Evolutionary conservation across 2,888 invertebrate genomes (phyloP).

Genomic region (Vanessa cardui): DNA sequence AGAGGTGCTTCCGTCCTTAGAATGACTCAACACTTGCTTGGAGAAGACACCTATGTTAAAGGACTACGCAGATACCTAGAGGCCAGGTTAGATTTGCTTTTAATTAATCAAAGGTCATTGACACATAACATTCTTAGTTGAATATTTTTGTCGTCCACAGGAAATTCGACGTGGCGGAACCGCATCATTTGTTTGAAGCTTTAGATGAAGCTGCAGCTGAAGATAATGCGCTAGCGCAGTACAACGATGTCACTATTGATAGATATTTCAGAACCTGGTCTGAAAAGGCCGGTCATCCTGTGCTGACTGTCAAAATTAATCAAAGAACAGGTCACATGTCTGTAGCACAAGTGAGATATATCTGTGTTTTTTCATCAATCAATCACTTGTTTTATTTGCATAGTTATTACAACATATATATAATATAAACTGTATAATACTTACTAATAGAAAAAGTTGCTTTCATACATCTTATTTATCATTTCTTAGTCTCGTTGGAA

Average conservation of each 20-base stretch:
- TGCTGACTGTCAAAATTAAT: conserved; percentile 76
- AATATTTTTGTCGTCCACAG: conserved; percentile 46
- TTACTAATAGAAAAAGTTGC: neutral
- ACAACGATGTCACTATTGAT: conserved; percentile 60
- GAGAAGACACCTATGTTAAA: conserved; percentile 72
- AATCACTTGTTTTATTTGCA: no score
- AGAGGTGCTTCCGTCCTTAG: conserved; percentile 85
- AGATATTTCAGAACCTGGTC: conserved; percentile 84
- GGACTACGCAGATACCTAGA: conserved; percentile 82
- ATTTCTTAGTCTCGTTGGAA: conserved; percentile 63
- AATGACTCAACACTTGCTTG: conserved; percentile 86
- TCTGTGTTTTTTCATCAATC: conserved; percentile 11
- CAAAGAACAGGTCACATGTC: conserved; percentile 61
- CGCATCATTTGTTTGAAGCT: conserved; percentile 76
- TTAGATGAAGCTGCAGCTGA: conserved; percentile 66
- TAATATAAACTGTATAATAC: no score
- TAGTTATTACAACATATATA: no score
- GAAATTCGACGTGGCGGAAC: conserved; percentile 69
- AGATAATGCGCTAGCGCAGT: conserved; percentile 56
- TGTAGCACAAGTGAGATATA: conserved; percentile 65
- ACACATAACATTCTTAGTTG: neutral
- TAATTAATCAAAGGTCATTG: neutral
- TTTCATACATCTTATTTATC: neutral
- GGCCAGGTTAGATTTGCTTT: conserved; percentile 60
- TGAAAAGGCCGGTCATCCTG: conserved; percentile 83